A percentile compares a stretch with the other conserved stretches of the same genome.
These are phyloP conservation scores for Dendrocincla tyrannina DNA, from an alignment of 2,797 vertebrate genomes.

Conservation along the genomic window DNA sequence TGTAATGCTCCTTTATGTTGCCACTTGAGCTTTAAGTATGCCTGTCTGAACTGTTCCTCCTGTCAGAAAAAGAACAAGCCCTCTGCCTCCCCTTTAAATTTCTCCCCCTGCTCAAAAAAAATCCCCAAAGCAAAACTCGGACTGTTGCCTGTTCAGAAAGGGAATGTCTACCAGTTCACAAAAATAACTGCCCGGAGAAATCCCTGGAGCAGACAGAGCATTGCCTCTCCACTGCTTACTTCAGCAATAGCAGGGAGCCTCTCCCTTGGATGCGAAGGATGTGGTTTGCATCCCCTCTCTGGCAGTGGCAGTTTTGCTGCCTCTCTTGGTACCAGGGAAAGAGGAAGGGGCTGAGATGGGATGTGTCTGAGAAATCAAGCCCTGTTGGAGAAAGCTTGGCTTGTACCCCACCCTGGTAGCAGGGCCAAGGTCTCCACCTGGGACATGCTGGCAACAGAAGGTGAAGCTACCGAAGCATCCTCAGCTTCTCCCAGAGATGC, in stretches of 20 bases:
- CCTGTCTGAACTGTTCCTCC: neutral
- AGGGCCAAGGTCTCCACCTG: rapidly evolving
- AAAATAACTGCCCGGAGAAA: neutral
- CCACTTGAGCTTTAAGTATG: neutral
- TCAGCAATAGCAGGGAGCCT: neutral
- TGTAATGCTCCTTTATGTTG: neutral
- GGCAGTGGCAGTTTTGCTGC: neutral
- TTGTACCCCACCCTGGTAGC: rapidly evolving
- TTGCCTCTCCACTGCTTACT: rapidly evolving
- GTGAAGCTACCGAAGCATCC: neutral
- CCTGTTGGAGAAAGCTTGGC: neutral
- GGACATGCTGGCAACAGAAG: rapidly evolving
- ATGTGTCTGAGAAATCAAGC: neutral
- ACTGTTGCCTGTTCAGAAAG: neutral
- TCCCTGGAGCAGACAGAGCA: neutral
- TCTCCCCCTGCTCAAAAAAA: rapidly evolving
- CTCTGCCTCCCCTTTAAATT: neutral
- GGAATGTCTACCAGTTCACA: neutral
- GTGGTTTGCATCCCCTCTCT: rapidly evolving
- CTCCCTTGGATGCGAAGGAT: neutral
- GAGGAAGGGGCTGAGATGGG: neutral
- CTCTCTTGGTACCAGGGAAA: neutral
- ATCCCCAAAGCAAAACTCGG: neutral
- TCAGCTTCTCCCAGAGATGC: neutral
- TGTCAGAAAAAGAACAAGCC: neutral